Base-by-base conservation (phyloP, 2,797 vertebrate genomes). In the Macropus fuliginosus region DNA sequence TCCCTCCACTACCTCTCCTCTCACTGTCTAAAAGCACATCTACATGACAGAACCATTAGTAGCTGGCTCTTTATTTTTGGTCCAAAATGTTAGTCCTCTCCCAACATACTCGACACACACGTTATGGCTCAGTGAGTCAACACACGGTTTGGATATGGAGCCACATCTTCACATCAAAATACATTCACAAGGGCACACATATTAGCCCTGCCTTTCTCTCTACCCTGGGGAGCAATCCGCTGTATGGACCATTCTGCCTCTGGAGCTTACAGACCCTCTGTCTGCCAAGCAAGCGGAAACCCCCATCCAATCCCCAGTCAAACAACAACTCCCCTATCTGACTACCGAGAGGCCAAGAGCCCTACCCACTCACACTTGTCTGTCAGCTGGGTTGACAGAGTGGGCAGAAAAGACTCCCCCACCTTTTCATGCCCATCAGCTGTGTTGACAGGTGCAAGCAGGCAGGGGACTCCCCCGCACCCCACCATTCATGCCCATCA, bases 401-500 rank as follows among this genome's bases (percentile, higher is more conserved):
- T 21, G 57, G 92, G 46, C 74, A n/a, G 90, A 81, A 50, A 62
- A 94, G 56, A 56, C 66, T 28, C 94, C 96, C 96, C 96, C 97
- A 97, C 97, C 97, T 96, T 94, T 81, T 91, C 94, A 62, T 92
- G 93, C 94, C 97, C 96, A 31, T 98, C 97, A 98, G 94, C 90
- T 66, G 1, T 24, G 81, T 94, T 98, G 98, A 98, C 98, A 98
- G 98, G 97, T 96, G 95, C 97, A 96, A 50, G 97, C 97, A 97
- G 96, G 95, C 97, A 52, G 95, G 96, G 96, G 94, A 90, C 66
- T 31, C 93, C 93, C 94, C 94, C 90, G 74, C 92, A 52, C 95
- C 92, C 24, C 96, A 94, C 96, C 66, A 95, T 98, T 98, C 98
- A 98, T 97, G 97, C 97, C 97, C 97, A 96, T 97, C 97, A 97